Evolutionary conservation across 2,888 invertebrate genomes (phyloP), one percentile per base, ranked within the genome.

Genomic region (Meloe dianella): DNA sequence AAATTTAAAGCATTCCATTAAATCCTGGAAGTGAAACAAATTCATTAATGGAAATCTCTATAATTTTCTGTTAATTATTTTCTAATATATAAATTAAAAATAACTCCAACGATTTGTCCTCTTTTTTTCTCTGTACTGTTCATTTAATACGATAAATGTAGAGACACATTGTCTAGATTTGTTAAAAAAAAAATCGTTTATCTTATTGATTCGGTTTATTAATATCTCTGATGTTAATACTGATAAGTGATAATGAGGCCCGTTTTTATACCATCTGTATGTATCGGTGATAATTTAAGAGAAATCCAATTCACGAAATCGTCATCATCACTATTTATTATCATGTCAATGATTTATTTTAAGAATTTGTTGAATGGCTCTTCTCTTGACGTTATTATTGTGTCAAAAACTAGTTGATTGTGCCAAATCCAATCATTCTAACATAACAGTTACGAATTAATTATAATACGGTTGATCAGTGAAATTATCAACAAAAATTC

Each of bases 151-250:
- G 10, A 30, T 35, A 12, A 1, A 35, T 4, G 4, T 47, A 51
- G 51, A 22, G 54, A 54, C 54, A 54, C 27, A 2, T 54, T 54
- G 54, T 54, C 54, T 54, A 54, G 54, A 54, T 54, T 27, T n/a
- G 54, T 54, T 54, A 6, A 7, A 54, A 51, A 51, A n/a, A 22
- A 8, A 22, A 7, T 14, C 14, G 14, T 54, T n/a, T 54, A 54
- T 54, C 54, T 54, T 27, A 54, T 54, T 27, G 24, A 54, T 14
- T 54, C 7, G 54, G 6, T 1, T 27, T 54, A 54, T 54, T 54
- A 54, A 54, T 54, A 54, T 54, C 6, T 10, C 22, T 54, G 54
- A 24, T 24, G 24, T 14, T 54, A 10, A 5, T 9, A 51, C 4
- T 51, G 51, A 51, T 51, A 41, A 41, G 17, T 17, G 17, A n/a